These are phyloP conservation scores for Oncorhynchus mykiss DNA, from an alignment of 2,113 vertebrate species.

Conservation along the genomic window DNA sequence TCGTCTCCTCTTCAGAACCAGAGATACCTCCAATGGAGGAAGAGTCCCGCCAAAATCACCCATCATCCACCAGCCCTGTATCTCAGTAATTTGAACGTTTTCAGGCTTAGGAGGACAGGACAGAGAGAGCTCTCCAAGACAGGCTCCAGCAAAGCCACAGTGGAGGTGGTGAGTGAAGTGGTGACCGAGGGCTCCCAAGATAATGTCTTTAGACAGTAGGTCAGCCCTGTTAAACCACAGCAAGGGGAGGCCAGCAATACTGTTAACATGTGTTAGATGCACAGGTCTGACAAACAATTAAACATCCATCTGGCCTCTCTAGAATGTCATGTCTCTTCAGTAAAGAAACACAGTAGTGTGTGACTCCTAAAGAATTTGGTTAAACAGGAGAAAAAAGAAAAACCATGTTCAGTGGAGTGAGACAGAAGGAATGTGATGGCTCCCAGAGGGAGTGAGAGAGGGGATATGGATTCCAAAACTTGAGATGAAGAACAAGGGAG, in stretches of 20 bases:
- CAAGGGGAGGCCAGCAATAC: neutral
- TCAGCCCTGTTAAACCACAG: constrained; percentile 15
- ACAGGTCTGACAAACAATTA: neutral
- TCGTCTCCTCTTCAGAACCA: constrained; percentile 51
- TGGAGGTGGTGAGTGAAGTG: constrained; percentile 5
- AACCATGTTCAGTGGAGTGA: constrained; percentile 14
- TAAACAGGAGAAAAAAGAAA: constrained; percentile 4
- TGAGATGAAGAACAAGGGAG: constrained; percentile 23
- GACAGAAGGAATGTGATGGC: constrained; percentile 41
- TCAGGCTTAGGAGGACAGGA: constrained; percentile 14
- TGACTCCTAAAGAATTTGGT: constrained; percentile 12
- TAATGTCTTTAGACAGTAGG: neutral
- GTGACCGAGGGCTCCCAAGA: neutral
- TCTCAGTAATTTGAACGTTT: constrained; percentile 33
- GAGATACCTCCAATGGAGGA: constrained; percentile 36
- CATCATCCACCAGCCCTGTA: constrained; percentile 21
- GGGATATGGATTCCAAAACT: constrained; percentile 25
- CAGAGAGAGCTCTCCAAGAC: constrained; percentile 5
- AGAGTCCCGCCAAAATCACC: constrained; percentile 37
- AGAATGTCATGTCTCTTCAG: neutral
- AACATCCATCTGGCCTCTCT: neutral
- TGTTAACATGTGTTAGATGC: neutral
- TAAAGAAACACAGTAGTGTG: neutral
- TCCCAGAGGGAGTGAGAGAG: constrained; percentile 31
- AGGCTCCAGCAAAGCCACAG: constrained; percentile 27